Conservation (phyloP, 1,140 invertebrate genomes). For the Medauroidea extradentata region DNA sequence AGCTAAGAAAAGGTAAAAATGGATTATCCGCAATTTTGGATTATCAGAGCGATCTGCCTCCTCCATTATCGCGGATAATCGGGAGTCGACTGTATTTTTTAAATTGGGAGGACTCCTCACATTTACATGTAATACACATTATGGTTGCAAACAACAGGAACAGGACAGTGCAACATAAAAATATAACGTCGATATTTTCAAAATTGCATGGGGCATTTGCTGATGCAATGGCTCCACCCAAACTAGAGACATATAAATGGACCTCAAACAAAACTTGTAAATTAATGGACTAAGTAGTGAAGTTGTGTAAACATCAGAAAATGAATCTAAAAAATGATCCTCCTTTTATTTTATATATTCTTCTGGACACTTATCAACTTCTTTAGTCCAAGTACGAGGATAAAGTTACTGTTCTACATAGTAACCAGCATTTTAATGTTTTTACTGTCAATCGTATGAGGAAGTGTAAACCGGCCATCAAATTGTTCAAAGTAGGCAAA, state of each 20-base stretch:
- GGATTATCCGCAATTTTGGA: no score
- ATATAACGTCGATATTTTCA: constrained; percentile 81
- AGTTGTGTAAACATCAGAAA: constrained; percentile 95
- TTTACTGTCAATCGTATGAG: constrained; percentile 98
- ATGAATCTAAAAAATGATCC: constrained; percentile 99
- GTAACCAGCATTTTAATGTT: constrained; percentile 94
- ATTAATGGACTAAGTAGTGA: constrained; percentile 98
- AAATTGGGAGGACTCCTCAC: no score
- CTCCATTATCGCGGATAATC: no score
- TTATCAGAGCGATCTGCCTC: no score
- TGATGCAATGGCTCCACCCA: constrained; percentile 78
- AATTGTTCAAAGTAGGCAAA: constrained; percentile 97
- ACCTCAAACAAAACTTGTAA: constrained; percentile 98
- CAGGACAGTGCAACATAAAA: constrained; percentile 58
- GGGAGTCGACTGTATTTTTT: no score
- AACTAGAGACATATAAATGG: constrained; percentile 89
- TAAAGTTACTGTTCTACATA: constrained; percentile 85
- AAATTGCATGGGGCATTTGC: constrained; percentile 88
- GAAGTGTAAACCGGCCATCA: constrained; percentile 97
- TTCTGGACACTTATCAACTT: constrained; percentile 98
- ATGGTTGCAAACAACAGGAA: constrained; percentile 47
- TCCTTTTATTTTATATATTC: constrained; percentile 97
- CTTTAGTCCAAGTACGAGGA: constrained; percentile 95
- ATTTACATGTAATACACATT: constrained; percentile 1
- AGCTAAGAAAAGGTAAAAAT: no score